Base-by-base conservation (phyloP, 1,140 invertebrate species). In the Popillia japonica region DNA sequence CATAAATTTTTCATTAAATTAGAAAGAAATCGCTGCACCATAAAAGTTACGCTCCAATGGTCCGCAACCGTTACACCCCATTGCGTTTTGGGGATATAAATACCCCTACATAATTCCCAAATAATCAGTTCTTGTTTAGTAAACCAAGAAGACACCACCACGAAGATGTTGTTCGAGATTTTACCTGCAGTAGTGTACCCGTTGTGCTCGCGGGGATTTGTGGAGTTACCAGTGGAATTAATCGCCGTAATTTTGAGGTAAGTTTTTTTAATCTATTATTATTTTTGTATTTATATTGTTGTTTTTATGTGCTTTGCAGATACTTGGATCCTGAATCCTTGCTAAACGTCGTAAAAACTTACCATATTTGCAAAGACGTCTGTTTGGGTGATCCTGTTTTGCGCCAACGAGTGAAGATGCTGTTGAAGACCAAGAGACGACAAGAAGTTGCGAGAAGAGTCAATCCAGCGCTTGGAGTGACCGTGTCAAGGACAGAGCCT, bases 161-260 rank as follows among this genome's bases (percentile, higher is more conserved):
- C 3, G 3, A 34, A 68, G 61, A 68, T 68, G 22, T 68, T 27
- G 61, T 68, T 10, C 61, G 61, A 68, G 61, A 68, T 68, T 68
- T 8, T 68, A 68, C 61, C 61, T 22, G 22, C 9, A 7, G 8
- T 34, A 14, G 22, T 68, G 20, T 68, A 68, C 22, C 22, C 0
- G 61, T 22, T 68, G 22, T 17, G 17, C 8, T 4, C 17, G 14
- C 8, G 2, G 22, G 4, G 61, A 27, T 27, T 68, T 1, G 22
- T 22, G 61, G 61, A 68, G 20, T 14, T 34, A 34, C 27, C 27
- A 34, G 22, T 22, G 61, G 61, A 68, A 6, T 14, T 68, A 23
- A 34, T 34, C 27, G 27, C 61, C 61, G 22, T 22, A 0, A 6
- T 17, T 22, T 6, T 68, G 20, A 20, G 61, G 61, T 68, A 68